Evolutionary conservation across 2,113 vertebrate species (phyloP).

Genomic region (Rhinoderma darwinii): DNA sequence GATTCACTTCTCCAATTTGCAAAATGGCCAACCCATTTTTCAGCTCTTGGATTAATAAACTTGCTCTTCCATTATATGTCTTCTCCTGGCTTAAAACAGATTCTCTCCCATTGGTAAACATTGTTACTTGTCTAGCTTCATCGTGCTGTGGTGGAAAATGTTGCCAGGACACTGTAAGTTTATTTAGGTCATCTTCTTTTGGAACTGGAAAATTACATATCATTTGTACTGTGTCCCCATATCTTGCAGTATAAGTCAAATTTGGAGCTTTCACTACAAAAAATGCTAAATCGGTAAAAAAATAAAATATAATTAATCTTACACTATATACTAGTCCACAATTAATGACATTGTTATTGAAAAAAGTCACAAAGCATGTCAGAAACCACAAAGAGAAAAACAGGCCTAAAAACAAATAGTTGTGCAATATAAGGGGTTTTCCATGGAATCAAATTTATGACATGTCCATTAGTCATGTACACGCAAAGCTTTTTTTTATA

Average conservation of each 20-base stretch:
- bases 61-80: conserved; percentile 72
- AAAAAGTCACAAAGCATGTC: not conserved
- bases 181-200: conserved; percentile 58
- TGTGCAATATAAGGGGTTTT: too few relatives aligned
- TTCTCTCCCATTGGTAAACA: conserved; percentile 68
- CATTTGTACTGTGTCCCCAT: conserved; percentile 77
- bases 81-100: conserved; percentile 63
- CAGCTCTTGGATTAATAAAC: conserved; percentile 75
- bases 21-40: conserved; percentile 74
- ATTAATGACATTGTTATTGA: not conserved
- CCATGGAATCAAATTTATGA: too few relatives aligned
- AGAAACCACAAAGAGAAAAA: not conserved
- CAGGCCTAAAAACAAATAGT: too few relatives aligned
- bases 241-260: conserved; percentile 69
- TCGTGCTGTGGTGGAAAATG: conserved; percentile 60
- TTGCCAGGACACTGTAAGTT: conserved; percentile 80
- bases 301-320: not conserved
- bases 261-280: conserved; percentile 79
- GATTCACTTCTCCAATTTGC: conserved; percentile 75
- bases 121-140: conserved; percentile 70
- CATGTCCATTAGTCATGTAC: too few relatives aligned
- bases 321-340: not conserved
- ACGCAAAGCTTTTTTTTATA: too few relatives aligned
- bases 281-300: conserved; percentile 73
- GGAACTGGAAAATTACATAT: conserved; percentile 81